Conservation (phyloP, 2,797 vertebrate genomes). For the Rhinophrynus dorsalis region DNA sequence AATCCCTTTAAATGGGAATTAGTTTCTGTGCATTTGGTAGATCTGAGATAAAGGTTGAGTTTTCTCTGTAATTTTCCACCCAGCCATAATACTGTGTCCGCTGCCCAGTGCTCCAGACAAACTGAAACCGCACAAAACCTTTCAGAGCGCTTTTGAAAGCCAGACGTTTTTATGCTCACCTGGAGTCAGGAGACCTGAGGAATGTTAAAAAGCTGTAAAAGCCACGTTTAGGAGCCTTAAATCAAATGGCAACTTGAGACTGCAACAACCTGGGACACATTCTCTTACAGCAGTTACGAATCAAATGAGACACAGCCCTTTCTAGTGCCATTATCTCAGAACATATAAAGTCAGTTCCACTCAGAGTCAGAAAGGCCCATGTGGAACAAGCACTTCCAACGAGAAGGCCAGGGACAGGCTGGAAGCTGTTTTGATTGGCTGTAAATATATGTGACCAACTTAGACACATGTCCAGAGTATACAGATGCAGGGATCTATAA, state of each 20-base stretch:
- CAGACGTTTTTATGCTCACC: slow-evolving; percentile 49
- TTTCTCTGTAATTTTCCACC: slow-evolving; percentile 44
- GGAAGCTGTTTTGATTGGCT: neutral
- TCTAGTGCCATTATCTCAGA: slow-evolving; percentile 13
- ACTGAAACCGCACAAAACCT: slow-evolving; percentile 45
- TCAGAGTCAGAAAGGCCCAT: too few species aligned
- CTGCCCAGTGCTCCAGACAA: slow-evolving; percentile 31
- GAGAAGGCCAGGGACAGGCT: neutral
- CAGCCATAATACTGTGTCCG: slow-evolving; percentile 34
- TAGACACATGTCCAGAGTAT: too few species aligned
- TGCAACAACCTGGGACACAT: slow-evolving; percentile 7
- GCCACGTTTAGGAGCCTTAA: slow-evolving; percentile 39
- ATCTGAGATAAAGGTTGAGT: slow-evolving; percentile 34
- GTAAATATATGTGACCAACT: too few species aligned
- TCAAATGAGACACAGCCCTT: slow-evolving; percentile 9
- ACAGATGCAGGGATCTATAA: too few species aligned
- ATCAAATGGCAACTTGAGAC: slow-evolving; percentile 47
- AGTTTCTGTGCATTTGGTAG: slow-evolving; percentile 29
- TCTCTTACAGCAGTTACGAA: slow-evolving; percentile 16
- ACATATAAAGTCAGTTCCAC: neutral
- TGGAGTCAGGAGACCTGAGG: slow-evolving; percentile 49
- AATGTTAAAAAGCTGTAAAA: slow-evolving; percentile 50
- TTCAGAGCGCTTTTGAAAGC: slow-evolving; percentile 36
- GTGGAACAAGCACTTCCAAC: too few species aligned
- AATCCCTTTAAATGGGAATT: slow-evolving; percentile 35